Evolutionary conservation across 2,113 vertebrate genomes (phyloP).

Genomic region (Pollachius pollachius): DNA sequence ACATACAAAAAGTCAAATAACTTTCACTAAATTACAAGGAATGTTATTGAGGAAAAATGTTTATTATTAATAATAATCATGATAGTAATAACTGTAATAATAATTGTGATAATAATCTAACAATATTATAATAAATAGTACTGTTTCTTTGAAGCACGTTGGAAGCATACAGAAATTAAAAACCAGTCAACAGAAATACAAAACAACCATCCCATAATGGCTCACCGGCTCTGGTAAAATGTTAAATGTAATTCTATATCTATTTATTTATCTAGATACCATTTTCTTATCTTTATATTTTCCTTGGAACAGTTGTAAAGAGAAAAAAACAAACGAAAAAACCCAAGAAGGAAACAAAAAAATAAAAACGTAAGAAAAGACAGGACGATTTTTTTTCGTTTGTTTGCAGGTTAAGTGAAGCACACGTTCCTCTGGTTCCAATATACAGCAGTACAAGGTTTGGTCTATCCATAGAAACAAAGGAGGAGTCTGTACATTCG

Average conservation of each 20-base stretch:
- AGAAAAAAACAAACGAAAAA: slow-evolving; percentile 41
- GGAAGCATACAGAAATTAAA: slow-evolving; percentile 67
- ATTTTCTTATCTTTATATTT: slow-evolving; percentile 48
- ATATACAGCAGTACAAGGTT: slow-evolving; percentile 61
- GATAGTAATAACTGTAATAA: slow-evolving; percentile 64
- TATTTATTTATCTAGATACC: slow-evolving; percentile 32
- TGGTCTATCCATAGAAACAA: slow-evolving; percentile 51
- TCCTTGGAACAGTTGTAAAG: slow-evolving; percentile 50
- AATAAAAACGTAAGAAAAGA: slow-evolving; percentile 34
- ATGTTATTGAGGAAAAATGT: slow-evolving; percentile 71
- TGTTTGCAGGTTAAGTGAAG: slow-evolving; percentile 64
- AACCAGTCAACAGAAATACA: slow-evolving; percentile 30
- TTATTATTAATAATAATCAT: slow-evolving; percentile 75
- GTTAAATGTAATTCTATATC: slow-evolving; percentile 53
- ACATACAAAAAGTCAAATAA: background rate
- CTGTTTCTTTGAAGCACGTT: slow-evolving; percentile 72
- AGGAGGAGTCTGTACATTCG: slow-evolving; percentile 52
- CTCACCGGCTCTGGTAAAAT: slow-evolving; percentile 52
- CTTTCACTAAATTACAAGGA: slow-evolving; percentile 19
- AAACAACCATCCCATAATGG: slow-evolving; percentile 51
- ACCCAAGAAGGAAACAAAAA: slow-evolving; percentile 29
- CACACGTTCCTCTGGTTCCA: slow-evolving; percentile 55
- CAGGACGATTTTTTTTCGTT: slow-evolving; percentile 30
- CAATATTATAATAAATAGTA: slow-evolving; percentile 74
- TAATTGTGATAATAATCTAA: slow-evolving; percentile 67